Evolutionary conservation across 2,113 vertebrate species (phyloP).

Genomic region (Picathartes gymnocephalus): DNA sequence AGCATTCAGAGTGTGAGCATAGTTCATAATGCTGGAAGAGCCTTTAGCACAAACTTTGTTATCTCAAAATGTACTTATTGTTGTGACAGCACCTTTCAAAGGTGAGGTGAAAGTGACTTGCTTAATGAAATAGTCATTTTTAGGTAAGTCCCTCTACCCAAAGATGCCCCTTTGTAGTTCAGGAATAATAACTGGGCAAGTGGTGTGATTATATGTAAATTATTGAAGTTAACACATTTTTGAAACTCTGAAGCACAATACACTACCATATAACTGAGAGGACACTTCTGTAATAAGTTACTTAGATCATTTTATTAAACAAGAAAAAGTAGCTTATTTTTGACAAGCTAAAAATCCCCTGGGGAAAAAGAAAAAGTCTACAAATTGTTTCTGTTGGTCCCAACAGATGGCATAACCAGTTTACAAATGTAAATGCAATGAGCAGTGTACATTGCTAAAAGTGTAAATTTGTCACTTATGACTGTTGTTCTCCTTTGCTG

Average conservation of each 20-base stretch:
- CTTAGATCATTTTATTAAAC: constrained; percentile 19
- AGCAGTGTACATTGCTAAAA: neutral
- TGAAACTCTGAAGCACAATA: constrained; percentile 3
- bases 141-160: neutral
- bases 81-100: neutral
- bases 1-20: neutral
- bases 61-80: neutral
- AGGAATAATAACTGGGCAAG: neutral
- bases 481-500: neutral
- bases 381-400: neutral
- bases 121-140: constrained; percentile 26
- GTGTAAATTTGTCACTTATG: neutral
- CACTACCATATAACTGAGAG: constrained; percentile 7
- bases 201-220: neutral
- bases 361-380: rapidly evolving
- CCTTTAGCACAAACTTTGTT: neutral
- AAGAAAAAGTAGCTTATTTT: neutral
- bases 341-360: neutral
- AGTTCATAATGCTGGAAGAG: neutral
- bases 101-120: constrained; percentile 25
- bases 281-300: constrained; percentile 33
- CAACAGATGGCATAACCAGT: neutral
- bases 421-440: neutral
- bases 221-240: neutral
- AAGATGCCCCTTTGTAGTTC: neutral